phyloP scores from a whole-genome alignment of 2,888 invertebrate species.

The Scaptomyza cyrtandrae region DNA sequence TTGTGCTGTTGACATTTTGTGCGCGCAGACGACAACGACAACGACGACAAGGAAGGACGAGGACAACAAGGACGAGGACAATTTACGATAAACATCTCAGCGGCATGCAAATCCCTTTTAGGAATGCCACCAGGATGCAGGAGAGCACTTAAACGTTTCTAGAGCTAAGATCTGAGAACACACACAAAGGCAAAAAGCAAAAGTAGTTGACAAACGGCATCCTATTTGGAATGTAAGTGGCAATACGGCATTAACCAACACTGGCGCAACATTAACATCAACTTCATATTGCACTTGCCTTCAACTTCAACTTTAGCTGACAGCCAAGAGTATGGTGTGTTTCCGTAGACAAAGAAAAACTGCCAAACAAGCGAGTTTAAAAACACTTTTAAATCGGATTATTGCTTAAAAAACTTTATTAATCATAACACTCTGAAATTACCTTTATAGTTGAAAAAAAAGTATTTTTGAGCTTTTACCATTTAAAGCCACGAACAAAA shows the following conservation, averaged over 20 bases:
- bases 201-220: constrained; percentile 35
- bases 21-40: constrained; percentile 64
- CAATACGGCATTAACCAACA: constrained; percentile 64
- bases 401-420: no score
- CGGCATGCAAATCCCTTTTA: constrained; percentile 81
- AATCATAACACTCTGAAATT: no score
- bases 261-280: constrained; percentile 46
- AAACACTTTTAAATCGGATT: no score
- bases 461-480: no score
- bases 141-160: constrained; percentile 59
- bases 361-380: background rate
- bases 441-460: no score
- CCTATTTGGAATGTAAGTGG: constrained; percentile 44
- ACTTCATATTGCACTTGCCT: constrained; percentile 38
- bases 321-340: background rate
- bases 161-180: constrained; percentile 17
- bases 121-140: constrained; percentile 67
- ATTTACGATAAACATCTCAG: constrained; percentile 81
- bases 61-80: constrained; percentile 61
- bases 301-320: constrained; percentile 12
- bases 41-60: constrained; percentile 6
- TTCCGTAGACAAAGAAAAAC: background rate
- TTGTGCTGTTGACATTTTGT: constrained; percentile 78
- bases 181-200: constrained; percentile 27
- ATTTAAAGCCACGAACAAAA: no score